Evolutionary conservation across 2,797 vertebrate species (phyloP), one percentile per base, ranked within the genome.

Genomic region (Sebastes taczanowskii): DNA sequence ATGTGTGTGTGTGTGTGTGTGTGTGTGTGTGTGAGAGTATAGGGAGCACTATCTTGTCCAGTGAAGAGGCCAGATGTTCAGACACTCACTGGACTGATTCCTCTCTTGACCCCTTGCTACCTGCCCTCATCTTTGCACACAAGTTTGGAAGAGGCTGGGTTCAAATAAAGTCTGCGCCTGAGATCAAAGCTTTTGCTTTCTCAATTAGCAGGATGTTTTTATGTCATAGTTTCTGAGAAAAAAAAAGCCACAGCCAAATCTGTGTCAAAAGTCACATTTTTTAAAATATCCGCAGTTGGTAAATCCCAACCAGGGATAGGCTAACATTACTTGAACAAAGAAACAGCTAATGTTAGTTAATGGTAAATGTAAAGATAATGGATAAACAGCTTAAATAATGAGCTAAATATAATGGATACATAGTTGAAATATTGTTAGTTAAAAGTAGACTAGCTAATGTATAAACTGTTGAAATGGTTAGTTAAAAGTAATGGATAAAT

Each of bases 21-120:
- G 73, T 30, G 70, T 25, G 25, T 78, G 58, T 56, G 58, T n/a
- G 78, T n/a, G 58, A n/a, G 69, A 18, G 18, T 65, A 53, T 4
- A 73, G 32, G 69, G 56, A 67, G 74, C 0, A 71, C 66, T 94
- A 93, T 92, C 93, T 90, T 86, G 91, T 90, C 92, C 78, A 35
- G 69, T 90, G 79, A 94, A 95, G 91, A 92, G 88, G 78, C 84
- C 89, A 92, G 94, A 92, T 94, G 93, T 95, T 95, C 92, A 88
- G 89, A 95, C 94, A 94, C 95, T 95, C 94, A 91, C 78, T 92
- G 80, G 77, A 42, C 76, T 91, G 89, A 93, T 88, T 90, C 78
- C 74, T 61, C 93, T 91, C 95, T 95, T 96, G 93, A 95, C 92
- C 94, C 25, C 68, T 38, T 64, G 55, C 61, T 77, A 38, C 81